Conservation (phyloP, 2,888 invertebrate species). For the Cheilosia pagana region DNA sequence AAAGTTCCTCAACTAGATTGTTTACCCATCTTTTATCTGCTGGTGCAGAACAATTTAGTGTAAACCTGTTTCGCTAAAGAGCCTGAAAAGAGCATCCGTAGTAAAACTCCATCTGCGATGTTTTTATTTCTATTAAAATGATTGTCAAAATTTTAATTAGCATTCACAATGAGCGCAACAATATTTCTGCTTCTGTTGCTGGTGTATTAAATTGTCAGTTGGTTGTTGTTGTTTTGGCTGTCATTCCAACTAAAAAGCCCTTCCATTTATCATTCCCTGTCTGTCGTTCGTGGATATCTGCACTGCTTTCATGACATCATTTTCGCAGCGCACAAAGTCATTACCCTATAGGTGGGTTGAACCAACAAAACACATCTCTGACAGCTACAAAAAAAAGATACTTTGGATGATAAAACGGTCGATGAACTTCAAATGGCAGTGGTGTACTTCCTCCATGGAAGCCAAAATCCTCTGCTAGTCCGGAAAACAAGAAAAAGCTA, state of each 20-base stretch:
- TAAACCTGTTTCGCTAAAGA: too few relatives aligned
- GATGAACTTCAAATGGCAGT: constrained; percentile 63
- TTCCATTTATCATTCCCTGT: constrained; percentile 44
- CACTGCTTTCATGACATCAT: constrained; percentile 43
- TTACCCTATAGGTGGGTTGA: constrained; percentile 27
- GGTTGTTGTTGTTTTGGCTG: neutral
- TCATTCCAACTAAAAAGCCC: neutral
- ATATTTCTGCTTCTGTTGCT: constrained; percentile 2
- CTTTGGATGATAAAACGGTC: constrained; percentile 69
- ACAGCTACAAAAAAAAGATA: constrained; percentile 47
- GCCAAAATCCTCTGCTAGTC: constrained; percentile 53
- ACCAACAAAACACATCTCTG: constrained; percentile 30
- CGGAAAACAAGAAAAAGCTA: constrained; percentile 30
- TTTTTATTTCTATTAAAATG: too few relatives aligned
- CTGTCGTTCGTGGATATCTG: constrained; percentile 49
- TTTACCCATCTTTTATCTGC: too few relatives aligned
- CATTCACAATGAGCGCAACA: neutral
- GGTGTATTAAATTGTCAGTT: constrained; percentile 26
- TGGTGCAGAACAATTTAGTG: too few relatives aligned
- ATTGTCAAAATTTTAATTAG: too few relatives aligned
- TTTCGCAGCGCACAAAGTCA: constrained; percentile 40
- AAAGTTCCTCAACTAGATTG: too few relatives aligned
- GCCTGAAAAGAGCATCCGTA: too few relatives aligned
- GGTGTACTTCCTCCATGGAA: constrained; percentile 54
- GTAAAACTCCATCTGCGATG: too few relatives aligned